Evolutionary conservation across 2,888 invertebrate genomes (phyloP).

Genomic region (Hemicrepidius hirtus): DNA sequence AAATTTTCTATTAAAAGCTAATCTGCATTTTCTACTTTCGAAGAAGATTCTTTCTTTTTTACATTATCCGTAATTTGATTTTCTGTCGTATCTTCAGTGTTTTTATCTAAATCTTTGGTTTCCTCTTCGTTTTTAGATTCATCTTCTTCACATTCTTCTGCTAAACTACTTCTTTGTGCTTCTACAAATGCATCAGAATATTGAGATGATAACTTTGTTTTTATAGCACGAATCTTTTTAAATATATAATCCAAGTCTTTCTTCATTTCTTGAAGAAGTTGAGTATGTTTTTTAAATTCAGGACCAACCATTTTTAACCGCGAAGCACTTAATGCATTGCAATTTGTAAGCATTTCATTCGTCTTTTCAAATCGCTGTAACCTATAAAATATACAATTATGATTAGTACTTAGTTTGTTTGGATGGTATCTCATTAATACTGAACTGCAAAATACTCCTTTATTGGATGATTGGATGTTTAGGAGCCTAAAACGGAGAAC

Average conservation of each 20-base stretch:
- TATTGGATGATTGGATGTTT: no score
- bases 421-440: no score
- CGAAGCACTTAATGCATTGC: constrained; percentile 93
- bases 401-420: background rate
- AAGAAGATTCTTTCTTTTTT: background rate
- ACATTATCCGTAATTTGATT: constrained; percentile 6
- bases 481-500: no score
- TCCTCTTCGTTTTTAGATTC: constrained; percentile 58
- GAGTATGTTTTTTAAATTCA: constrained; percentile 94
- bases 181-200: constrained; percentile 81
- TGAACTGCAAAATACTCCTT: no score
- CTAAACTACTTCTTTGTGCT: constrained; percentile 71
- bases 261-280: constrained; percentile 91
- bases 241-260: constrained; percentile 97
- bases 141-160: constrained; percentile 69
- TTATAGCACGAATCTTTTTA: constrained; percentile 90
- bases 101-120: background rate
- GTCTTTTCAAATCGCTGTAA: constrained; percentile 98
- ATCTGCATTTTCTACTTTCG: background rate
- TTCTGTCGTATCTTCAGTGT: background rate
- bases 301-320: constrained; percentile 89
- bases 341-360: constrained; percentile 98
- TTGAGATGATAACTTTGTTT: constrained; percentile 83
- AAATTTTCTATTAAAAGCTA: background rate
- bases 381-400: constrained; percentile 74